phyloP scores from a whole-genome alignment of 2,797 vertebrate genomes.

The Remorina albescens region DNA sequence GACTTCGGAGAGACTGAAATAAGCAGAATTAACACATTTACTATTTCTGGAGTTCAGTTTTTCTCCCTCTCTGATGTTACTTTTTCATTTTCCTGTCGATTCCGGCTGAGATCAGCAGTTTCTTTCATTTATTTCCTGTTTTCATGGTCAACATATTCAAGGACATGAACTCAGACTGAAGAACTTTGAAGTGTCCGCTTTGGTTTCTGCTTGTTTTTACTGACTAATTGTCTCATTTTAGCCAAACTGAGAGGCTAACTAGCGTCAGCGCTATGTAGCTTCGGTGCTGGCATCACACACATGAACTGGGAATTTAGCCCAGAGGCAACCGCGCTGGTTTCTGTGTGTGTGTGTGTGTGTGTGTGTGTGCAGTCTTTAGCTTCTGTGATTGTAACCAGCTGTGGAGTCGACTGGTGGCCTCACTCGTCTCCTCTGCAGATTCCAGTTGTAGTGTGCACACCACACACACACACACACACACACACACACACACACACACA shows the following conservation, averaged over 20 bases:
- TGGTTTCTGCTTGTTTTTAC: background rate
- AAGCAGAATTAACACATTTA: background rate
- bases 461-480: background rate
- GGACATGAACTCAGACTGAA: background rate
- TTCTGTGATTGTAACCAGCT: constrained; percentile 85
- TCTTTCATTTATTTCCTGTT: background rate
- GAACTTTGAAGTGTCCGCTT: background rate
- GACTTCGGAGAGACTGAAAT: constrained; percentile 16
- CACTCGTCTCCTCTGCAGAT: constrained; percentile 63
- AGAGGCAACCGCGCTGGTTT: constrained; percentile 10
- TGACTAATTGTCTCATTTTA: background rate
- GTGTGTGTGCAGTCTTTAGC: constrained; percentile 41
- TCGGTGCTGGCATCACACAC: constrained; percentile 8
- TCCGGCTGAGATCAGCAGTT: background rate
- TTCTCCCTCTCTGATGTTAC: background rate
- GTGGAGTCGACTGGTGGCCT: constrained; percentile 70
- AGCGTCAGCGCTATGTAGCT: background rate
- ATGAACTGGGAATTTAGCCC: constrained; percentile 4
- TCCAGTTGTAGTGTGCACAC: constrained; percentile 23
- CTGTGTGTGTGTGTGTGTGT: constrained; percentile 21
- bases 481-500: constrained; percentile 24
- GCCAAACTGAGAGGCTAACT: background rate
- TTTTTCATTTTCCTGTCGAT: background rate
- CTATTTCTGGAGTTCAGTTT: background rate
- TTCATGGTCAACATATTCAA: background rate